Evolutionary conservation across 2,888 invertebrate genomes (phyloP).

Genomic region (Leucophora obtusa): DNA sequence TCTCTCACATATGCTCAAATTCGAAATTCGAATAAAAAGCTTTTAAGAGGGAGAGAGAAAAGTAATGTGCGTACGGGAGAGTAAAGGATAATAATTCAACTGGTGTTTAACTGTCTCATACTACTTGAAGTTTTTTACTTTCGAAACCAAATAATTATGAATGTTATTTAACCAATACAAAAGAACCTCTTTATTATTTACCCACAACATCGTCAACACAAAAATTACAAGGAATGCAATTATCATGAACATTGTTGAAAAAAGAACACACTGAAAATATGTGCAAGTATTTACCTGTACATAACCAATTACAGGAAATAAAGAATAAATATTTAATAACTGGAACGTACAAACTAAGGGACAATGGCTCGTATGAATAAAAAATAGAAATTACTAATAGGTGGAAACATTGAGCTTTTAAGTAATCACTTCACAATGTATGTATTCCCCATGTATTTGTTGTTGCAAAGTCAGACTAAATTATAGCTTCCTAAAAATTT

Average conservation of each 20-base stretch:
- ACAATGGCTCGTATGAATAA: too few relatives aligned
- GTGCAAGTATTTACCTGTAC: too few relatives aligned
- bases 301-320: constrained; percentile 10
- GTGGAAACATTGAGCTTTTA: too few relatives aligned
- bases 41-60: constrained; percentile 13
- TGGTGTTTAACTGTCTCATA: constrained; percentile 7
- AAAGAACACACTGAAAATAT: too few relatives aligned
- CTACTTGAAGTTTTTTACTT: background rate
- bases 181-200: background rate
- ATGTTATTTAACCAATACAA: constrained; percentile 2
- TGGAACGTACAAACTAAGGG: background rate
- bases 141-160: constrained; percentile 1
- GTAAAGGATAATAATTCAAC: constrained; percentile 11
- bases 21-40: constrained; percentile 29
- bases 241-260: background rate
- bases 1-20: constrained; percentile 16
- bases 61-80: background rate
- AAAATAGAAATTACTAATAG: too few relatives aligned
- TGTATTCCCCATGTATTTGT: too few relatives aligned
- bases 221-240: background rate
- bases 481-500: too few relatives aligned
- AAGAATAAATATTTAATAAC: background rate
- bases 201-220: background rate
- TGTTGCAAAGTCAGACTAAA: too few relatives aligned
- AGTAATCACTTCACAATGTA: too few relatives aligned